Evolutionary conservation across 1,140 invertebrate species (phyloP).

Genomic region (Scaptomyza hsui): DNA sequence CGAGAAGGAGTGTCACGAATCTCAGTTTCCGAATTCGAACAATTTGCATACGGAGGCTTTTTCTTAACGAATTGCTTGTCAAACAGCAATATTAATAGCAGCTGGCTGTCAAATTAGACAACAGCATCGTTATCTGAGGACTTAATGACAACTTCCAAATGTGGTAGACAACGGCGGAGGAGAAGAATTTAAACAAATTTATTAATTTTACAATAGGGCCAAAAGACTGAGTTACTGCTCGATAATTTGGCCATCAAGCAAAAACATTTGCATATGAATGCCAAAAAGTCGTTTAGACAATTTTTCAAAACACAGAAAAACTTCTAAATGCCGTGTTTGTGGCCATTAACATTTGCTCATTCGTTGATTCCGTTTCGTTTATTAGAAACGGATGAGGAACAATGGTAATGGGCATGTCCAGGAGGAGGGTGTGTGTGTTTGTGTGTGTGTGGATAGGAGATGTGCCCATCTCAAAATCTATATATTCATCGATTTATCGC

Average conservation of each 20-base stretch:
- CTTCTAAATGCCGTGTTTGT: slow-evolving; percentile 45
- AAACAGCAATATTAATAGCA: slow-evolving; percentile 72
- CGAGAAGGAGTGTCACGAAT: no score
- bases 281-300: slow-evolving; percentile 48
- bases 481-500: slow-evolving; percentile 73
- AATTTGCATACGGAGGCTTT: slow-evolving; percentile 59
- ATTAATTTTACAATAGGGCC: slow-evolving; percentile 56
- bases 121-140: slow-evolving; percentile 56
- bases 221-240: slow-evolving; percentile 52
- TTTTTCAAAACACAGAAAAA: slow-evolving; percentile 11
- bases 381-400: slow-evolving; percentile 63
- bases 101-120: slow-evolving; percentile 60
- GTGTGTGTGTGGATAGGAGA: slow-evolving; percentile 7
- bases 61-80: slow-evolving; percentile 71
- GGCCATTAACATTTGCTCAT: slow-evolving; percentile 57
- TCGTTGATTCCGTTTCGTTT: slow-evolving; percentile 46
- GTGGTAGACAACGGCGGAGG: no score
- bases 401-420: slow-evolving; percentile 25
- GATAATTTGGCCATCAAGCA: slow-evolving; percentile 72
- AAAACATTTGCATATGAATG: slow-evolving; percentile 74
- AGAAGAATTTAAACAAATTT: slow-evolving; percentile 73
- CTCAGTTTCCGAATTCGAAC: slow-evolving; percentile 19
- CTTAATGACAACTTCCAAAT: slow-evolving; percentile 81
- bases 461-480: slow-evolving; percentile 38
- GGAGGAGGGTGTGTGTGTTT: neutral